phyloP scores from a whole-genome alignment of 2,888 invertebrate species.

The Andricus quercusramuli region DNA sequence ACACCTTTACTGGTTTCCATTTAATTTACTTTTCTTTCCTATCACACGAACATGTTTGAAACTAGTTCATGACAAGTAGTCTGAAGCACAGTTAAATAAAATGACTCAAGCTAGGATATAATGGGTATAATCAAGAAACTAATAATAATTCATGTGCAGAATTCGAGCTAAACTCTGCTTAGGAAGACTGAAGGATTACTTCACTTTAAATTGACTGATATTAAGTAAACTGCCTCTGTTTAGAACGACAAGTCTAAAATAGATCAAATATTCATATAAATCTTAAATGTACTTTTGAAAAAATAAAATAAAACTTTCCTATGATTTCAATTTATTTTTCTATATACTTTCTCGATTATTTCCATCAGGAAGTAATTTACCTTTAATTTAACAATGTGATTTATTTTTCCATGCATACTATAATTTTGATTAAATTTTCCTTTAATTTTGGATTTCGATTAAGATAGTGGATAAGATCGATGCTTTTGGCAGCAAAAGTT shows the following conservation, averaged over 20 bases:
- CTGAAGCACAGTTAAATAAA: neutral
- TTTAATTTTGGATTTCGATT: constrained; percentile 1
- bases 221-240: neutral
- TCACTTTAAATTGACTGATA: neutral
- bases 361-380: neutral
- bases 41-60: constrained; percentile 14
- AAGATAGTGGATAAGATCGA: neutral
- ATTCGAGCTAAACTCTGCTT: neutral
- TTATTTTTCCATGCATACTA: neutral
- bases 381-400: neutral
- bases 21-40: constrained; percentile 4
- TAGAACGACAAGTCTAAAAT: neutral
- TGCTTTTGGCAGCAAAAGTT: constrained; percentile 14
- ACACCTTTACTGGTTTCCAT: neutral
- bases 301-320: neutral
- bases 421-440: neutral
- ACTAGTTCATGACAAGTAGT: constrained; percentile 12
- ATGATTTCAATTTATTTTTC: neutral
- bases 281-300: neutral
- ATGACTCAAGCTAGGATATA: neutral
- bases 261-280: neutral
- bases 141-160: constrained; percentile 26
- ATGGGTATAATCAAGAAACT: constrained; percentile 21
- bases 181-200: neutral
- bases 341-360: neutral